Evolutionary conservation across 35 echinoderm and acorn worm species (phyloP), one percentile per base, ranked within the genome.

Genomic region (Lytechinus variegatus): DNA sequence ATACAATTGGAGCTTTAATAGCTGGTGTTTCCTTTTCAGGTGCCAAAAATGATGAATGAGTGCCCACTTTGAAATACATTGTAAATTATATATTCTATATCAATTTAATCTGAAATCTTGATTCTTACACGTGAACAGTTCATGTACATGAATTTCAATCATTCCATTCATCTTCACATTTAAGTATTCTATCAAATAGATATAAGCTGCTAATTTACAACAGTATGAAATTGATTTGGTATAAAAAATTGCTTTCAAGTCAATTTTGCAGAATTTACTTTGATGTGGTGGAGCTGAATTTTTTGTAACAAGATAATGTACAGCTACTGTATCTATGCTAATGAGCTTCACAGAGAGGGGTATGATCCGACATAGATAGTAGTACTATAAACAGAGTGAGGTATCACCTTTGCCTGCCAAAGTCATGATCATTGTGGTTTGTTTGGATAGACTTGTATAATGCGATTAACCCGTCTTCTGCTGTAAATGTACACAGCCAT

Each of bases 351-450:
- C 88, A 90, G 88, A 10, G 28, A 52, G 88, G 28, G 52, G 52
- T 54, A 21, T 44, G 88, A 90, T 44, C 88, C 5, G 88, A 90
- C 14, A 10, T 44, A 28, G 88, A 90, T 90, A 16, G 29, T 19
- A 54, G 88, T 33, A 90, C 52, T 44, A 90, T 54, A 90, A 54
- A 79, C 66, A 79, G 19, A 79, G 88, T 44, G 88, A 52, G 21
- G 88, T 54, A 90, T 52, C 88, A 52, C 29, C n/a, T 12, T 6
- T 24, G 88, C 52, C 88, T 90, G 28, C 88, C 88, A 90, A 90
- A 90, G 88, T 90, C 88, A 90, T 51, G 88, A 90, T 33, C 88
- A 90, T 54, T 51, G 14, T 21, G 28, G 88, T 90, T 79, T n/a
- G 66, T 79, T 79, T 24, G 66, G 66, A 79, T 24, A 79, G 66